phyloP scores from a whole-genome alignment of 1,140 invertebrate genomes.

The Bathynomus jamesi region DNA sequence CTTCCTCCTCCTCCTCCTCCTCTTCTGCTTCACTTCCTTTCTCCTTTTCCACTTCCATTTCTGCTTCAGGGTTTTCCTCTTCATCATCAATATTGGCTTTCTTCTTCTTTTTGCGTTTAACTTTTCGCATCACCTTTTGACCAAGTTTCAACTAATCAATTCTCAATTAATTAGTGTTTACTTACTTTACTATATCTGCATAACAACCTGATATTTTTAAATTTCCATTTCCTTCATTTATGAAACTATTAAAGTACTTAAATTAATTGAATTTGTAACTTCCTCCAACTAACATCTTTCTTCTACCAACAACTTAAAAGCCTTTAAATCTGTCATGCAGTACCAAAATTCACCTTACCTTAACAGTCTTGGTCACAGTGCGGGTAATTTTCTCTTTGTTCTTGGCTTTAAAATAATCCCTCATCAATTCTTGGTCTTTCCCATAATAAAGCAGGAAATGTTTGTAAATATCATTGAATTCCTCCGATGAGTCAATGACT shows the following conservation, averaged over 20 bases:
- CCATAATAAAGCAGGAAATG: constrained; percentile 91
- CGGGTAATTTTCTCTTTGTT: constrained; percentile 44
- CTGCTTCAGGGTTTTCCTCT: constrained; percentile 11
- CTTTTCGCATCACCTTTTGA: constrained; percentile 44
- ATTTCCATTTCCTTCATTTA: too few species aligned
- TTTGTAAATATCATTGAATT: constrained; percentile 83
- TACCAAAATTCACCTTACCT: constrained; percentile 22
- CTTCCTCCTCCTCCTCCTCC: constrained; percentile 17
- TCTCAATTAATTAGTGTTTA: too few species aligned
- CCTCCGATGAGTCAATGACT: constrained; percentile 77
- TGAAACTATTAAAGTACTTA: too few species aligned
- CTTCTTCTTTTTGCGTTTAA: constrained; percentile 49
- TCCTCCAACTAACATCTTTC: too few species aligned
- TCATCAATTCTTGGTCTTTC: constrained; percentile 75
- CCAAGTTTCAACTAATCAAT: too few species aligned
- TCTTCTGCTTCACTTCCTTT: neutral
- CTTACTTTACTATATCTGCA: too few species aligned
- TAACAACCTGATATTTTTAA: too few species aligned
- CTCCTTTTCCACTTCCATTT: constrained; percentile 4
- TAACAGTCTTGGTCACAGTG: constrained; percentile 20
- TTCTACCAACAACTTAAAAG: neutral
- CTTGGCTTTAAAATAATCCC: constrained; percentile 56
- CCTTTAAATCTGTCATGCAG: too few species aligned
- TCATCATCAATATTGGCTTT: constrained; percentile 55
- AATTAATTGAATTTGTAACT: too few species aligned